phyloP scores from a whole-genome alignment of 2,797 vertebrate species.

The Leuciscus waleckii region DNA sequence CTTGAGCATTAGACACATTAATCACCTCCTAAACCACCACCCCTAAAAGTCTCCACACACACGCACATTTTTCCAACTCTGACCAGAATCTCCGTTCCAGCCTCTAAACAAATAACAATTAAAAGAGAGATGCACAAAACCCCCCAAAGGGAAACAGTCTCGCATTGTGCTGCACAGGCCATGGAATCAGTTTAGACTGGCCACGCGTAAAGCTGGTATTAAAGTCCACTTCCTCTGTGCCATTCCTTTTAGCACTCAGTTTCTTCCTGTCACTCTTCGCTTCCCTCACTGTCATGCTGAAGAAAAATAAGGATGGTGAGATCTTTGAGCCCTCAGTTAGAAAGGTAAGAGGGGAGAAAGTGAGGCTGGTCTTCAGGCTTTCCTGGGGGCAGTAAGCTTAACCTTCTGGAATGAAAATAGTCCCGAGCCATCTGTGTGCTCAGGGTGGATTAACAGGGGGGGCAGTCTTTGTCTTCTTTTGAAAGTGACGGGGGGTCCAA shows the following conservation, averaged over 20 bases:
- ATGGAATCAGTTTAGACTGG: conserved; percentile 68
- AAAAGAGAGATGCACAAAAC: conserved; percentile 61
- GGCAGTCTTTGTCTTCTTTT: background rate
- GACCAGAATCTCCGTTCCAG: conserved; percentile 55
- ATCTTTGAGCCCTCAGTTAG: conserved; percentile 72
- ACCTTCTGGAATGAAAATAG: background rate
- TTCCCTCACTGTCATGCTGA: conserved; percentile 62
- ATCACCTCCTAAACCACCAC: conserved; percentile 62
- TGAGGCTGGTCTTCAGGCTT: background rate
- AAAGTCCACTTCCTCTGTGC: conserved; percentile 57
- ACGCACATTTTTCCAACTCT: conserved; percentile 39
- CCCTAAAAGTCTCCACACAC: conserved; percentile 59
- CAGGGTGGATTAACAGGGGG: background rate
- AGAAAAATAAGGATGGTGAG: conserved; percentile 80
- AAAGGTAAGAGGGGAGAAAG: conserved; percentile 76
- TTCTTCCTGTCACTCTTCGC: background rate
- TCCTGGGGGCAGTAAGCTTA: conserved; percentile 1
- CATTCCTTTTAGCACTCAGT: background rate
- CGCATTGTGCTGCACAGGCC: conserved; percentile 69
- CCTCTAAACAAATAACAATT: conserved; percentile 71
- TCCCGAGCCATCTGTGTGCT: conserved; percentile 15
- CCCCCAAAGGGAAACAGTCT: conserved; percentile 67
- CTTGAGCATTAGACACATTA: conserved; percentile 62
- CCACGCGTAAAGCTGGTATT: conserved; percentile 55
- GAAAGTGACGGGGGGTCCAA: background rate